A percentile compares a stretch with the other conserved stretches of the same genome.
Conservation (phyloP, 1,140 invertebrate species). For the Periplaneta americana region DNA sequence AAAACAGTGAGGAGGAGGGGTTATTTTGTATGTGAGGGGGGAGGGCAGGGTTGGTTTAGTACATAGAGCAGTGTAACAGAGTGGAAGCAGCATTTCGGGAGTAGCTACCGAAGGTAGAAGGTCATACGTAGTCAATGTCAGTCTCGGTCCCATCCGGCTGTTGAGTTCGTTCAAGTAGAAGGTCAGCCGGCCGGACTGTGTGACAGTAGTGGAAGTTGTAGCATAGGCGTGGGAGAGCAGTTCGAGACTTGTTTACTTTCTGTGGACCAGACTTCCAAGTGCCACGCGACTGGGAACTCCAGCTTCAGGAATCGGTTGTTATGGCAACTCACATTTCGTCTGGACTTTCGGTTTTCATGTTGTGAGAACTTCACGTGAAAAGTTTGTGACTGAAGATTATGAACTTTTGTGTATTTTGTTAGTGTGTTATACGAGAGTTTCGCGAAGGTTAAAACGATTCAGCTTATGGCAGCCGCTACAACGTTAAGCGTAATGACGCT, state of each 20-base stretch:
- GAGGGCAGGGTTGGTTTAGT: background rate
- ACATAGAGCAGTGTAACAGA: conserved; percentile 6
- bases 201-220: background rate
- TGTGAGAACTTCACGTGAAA: background rate
- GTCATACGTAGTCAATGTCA: background rate
- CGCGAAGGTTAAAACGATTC: background rate
- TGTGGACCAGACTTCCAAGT: background rate
- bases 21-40: background rate
- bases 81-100: conserved; percentile 6
- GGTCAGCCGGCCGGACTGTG: background rate
- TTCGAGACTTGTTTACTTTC: background rate
- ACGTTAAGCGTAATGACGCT: conserved; percentile 8
- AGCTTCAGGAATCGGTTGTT: background rate
- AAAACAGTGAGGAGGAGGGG: background rate
- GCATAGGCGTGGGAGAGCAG: background rate
- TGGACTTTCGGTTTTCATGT: background rate
- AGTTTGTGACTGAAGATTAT: no score
- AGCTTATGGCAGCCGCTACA: conserved; percentile 1
- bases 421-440: background rate
- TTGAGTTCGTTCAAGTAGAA: background rate
- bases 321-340: background rate
- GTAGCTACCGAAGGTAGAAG: conserved; percentile 6
- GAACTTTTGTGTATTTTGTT: background rate
- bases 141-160: background rate
- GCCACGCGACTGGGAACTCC: background rate